Conservation (phyloP, 2,797 vertebrate species). For the Psittacula derbiana region DNA sequence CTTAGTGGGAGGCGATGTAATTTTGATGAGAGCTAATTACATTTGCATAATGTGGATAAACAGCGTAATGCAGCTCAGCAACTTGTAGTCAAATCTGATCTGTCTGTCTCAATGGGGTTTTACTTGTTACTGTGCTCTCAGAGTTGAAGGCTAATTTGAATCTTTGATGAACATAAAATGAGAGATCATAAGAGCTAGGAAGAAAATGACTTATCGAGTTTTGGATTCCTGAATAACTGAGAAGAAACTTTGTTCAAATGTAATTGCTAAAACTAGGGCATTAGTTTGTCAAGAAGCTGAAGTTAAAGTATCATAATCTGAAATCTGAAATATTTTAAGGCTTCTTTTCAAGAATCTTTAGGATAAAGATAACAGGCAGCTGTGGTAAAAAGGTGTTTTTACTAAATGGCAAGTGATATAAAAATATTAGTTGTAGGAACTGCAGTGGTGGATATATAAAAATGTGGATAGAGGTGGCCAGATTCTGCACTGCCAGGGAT, state of each 20-base stretch:
- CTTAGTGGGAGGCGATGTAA: constrained; percentile 76
- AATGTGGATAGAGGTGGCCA: background rate
- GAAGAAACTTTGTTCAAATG: constrained; percentile 19
- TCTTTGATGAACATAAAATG: constrained; percentile 63
- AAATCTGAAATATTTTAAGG: background rate
- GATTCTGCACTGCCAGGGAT: background rate
- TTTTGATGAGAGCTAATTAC: constrained; percentile 85
- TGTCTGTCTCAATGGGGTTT: constrained; percentile 78
- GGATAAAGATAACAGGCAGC: background rate
- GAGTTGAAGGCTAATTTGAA: constrained; percentile 64
- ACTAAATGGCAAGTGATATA: background rate
- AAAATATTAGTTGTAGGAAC: background rate
- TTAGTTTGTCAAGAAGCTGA: background rate
- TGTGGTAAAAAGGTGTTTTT: background rate
- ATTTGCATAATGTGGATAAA: constrained; percentile 88
- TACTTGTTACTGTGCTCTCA: constrained; percentile 69
- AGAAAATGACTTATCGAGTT: constrained; percentile 12
- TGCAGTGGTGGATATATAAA: background rate
- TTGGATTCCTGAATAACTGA: background rate
- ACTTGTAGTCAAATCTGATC: constrained; percentile 79
- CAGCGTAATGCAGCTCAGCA: constrained; percentile 81
- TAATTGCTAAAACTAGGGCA: background rate
- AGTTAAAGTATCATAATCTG: background rate
- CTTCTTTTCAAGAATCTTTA: background rate
- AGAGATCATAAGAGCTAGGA: constrained; percentile 19